phyloP scores from a whole-genome alignment of 2,888 invertebrate genomes.

The Campoletis raptor region DNA sequence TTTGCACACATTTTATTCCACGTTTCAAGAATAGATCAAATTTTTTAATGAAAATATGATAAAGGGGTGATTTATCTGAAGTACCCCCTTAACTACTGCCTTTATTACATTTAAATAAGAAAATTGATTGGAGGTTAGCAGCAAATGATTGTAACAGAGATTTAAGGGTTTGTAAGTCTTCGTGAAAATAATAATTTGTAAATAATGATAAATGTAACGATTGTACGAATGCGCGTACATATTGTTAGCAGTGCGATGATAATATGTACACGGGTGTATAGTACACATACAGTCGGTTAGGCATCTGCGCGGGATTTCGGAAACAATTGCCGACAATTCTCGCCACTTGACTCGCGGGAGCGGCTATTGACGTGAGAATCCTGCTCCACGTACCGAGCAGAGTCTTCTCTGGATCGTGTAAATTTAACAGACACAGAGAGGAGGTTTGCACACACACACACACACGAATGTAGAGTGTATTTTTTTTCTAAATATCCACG shows the following conservation, averaged over 20 bases:
- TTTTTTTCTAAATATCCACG: conserved; percentile 19
- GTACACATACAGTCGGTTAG: conserved; percentile 18
- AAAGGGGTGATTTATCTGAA: too few species aligned
- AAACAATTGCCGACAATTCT: conserved; percentile 85
- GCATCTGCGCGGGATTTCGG: conserved; percentile 85
- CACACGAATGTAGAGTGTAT: neutral
- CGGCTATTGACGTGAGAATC: conserved; percentile 85
- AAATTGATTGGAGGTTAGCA: neutral
- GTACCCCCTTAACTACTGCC: too few species aligned
- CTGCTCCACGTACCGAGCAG: conserved; percentile 76
- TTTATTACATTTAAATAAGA: too few species aligned
- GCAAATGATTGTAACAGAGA: too few species aligned
- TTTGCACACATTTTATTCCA: too few species aligned
- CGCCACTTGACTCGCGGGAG: conserved; percentile 84
- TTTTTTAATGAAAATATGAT: too few species aligned
- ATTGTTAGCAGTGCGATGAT: neutral
- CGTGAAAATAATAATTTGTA: neutral
- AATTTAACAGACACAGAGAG: neutral
- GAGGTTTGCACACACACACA: neutral
- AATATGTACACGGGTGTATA: conserved; percentile 3
- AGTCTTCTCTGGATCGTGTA: conserved; percentile 55
- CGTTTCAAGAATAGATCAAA: too few species aligned
- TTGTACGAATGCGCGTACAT: neutral
- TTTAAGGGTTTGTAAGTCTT: neutral
- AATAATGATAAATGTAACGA: neutral